phyloP scores from a whole-genome alignment of 2,797 vertebrate genomes.

The Leucoraja ocellata region DNA sequence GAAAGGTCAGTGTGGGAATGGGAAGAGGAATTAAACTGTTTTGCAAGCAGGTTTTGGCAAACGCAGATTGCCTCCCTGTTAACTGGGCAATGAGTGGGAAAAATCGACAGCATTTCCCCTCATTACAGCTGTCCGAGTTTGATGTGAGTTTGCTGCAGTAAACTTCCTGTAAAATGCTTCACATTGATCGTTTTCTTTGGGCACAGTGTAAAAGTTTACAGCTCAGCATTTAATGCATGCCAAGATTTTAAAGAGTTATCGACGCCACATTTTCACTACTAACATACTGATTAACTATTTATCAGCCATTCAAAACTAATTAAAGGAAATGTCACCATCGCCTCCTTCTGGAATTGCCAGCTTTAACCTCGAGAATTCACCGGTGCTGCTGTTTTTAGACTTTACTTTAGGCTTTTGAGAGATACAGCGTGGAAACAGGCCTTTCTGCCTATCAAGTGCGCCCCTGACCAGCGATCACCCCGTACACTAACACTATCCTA shows the following conservation, averaged over 20 bases:
- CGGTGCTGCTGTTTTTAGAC: neutral
- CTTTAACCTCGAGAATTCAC: neutral
- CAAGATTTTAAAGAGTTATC: constrained; percentile 25
- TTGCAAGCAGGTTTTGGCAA: no score
- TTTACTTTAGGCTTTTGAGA: no score
- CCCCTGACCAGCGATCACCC: no score
- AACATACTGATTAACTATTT: constrained; percentile 2
- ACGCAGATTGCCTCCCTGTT: neutral
- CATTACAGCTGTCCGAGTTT: neutral
- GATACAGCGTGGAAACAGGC: no score
- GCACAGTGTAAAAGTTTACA: neutral
- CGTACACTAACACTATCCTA: no score
- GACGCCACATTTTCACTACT: constrained; percentile 1
- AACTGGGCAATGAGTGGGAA: neutral
- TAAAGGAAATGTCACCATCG: constrained; percentile 22
- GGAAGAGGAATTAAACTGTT: no score
- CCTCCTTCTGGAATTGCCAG: neutral
- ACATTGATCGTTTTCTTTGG: neutral
- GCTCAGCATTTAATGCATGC: neutral
- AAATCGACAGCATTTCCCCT: neutral
- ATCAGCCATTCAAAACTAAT: constrained; percentile 16
- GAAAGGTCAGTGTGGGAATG: no score
- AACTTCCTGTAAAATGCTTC: neutral
- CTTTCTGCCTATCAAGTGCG: no score
- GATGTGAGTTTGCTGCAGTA: neutral